Evolutionary conservation across 2,797 vertebrate species (phyloP).

Genomic region (Pseudochirops corinnae): DNA sequence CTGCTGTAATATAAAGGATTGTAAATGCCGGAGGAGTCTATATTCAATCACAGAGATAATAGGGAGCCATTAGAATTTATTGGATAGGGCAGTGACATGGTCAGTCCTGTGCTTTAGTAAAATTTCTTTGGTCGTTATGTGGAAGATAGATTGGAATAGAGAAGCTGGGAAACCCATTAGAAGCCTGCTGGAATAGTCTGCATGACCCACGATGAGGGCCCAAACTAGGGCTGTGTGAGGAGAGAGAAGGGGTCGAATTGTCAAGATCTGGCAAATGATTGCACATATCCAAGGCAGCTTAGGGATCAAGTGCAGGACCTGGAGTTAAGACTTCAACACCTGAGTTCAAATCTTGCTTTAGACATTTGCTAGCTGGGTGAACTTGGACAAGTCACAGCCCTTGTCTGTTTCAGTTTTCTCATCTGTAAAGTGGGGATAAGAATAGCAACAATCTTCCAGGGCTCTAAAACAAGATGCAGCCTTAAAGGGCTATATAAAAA

Average conservation of each 20-base stretch:
- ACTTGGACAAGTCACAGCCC: background rate
- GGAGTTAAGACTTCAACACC: background rate
- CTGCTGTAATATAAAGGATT: background rate
- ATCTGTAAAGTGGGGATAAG: background rate
- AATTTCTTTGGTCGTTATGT: background rate
- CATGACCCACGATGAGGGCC: background rate
- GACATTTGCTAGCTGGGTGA: background rate
- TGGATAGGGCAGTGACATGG: background rate
- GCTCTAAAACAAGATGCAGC: background rate
- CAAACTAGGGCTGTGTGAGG: background rate
- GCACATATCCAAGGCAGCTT: background rate
- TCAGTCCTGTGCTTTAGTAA: background rate
- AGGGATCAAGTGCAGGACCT: background rate
- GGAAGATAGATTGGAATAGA: background rate
- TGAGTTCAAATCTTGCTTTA: background rate
- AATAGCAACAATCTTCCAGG: background rate
- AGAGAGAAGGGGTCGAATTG: background rate
- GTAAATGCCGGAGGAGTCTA: background rate
- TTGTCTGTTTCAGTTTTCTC: background rate
- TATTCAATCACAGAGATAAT: background rate
- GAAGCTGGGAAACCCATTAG: background rate
- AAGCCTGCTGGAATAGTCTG: background rate
- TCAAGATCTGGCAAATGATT: background rate
- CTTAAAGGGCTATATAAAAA: background rate
- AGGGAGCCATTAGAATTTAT: background rate